phyloP scores from a whole-genome alignment of 2,797 vertebrate genomes.

The Acipenser transmontanus region DNA sequence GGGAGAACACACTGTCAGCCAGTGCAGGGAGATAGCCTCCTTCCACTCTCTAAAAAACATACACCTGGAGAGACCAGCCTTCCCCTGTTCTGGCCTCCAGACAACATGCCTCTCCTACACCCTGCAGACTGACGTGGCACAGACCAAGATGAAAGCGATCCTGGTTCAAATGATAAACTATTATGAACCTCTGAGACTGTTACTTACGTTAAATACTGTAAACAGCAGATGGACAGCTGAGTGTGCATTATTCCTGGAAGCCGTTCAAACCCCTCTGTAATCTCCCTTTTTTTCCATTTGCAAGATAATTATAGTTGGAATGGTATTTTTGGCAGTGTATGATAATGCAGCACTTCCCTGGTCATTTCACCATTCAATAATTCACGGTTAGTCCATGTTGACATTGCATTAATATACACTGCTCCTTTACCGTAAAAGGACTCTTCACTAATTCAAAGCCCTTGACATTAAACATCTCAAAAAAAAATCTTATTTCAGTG shows the following conservation, averaged over 20 bases:
- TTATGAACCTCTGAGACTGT: background rate
- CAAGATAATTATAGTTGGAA: too few relatives aligned
- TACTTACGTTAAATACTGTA: constrained; percentile 1
- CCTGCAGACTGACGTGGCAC: constrained; percentile 8
- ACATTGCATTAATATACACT: too few relatives aligned
- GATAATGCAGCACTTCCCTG: too few relatives aligned
- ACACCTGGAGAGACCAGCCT: constrained; percentile 43
- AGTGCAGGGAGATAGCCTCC: background rate
- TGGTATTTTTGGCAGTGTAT: too few relatives aligned
- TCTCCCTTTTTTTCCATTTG: constrained; percentile 10
- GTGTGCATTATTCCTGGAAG: background rate
- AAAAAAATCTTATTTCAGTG: too few relatives aligned
- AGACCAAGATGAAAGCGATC: background rate
- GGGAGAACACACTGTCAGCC: background rate
- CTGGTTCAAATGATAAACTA: constrained; percentile 1
- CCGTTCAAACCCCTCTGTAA: background rate
- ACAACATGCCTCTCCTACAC: constrained; percentile 12
- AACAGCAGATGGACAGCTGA: background rate
- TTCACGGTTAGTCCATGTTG: too few relatives aligned
- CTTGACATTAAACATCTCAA: too few relatives aligned
- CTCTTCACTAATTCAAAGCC: too few relatives aligned
- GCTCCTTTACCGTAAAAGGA: too few relatives aligned
- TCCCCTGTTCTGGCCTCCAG: constrained; percentile 3
- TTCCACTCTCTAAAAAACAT: constrained; percentile 7
- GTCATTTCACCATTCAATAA: too few relatives aligned